Conservation (phyloP, 1,140 invertebrate species). For the Calycopis cecrops region DNA sequence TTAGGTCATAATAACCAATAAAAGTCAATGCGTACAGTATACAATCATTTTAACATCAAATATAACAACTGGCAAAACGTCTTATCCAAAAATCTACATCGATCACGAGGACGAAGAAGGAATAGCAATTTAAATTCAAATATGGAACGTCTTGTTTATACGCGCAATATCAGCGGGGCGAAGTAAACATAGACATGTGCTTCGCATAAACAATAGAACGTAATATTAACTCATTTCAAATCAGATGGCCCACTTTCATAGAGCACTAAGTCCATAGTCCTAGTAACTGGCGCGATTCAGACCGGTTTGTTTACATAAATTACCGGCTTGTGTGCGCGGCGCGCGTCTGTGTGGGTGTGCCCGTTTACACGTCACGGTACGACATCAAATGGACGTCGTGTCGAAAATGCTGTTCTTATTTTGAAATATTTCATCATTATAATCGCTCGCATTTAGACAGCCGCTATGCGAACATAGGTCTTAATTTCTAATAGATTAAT, state of each 20-base stretch:
- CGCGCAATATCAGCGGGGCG: background rate
- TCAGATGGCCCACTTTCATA: conserved; percentile 62
- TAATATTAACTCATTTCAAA: conserved; percentile 34
- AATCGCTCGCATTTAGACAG: too few relatives aligned
- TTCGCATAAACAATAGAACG: conserved; percentile 28
- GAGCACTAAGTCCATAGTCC: conserved; percentile 27
- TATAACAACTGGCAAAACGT: too few relatives aligned
- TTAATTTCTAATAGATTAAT: too few relatives aligned
- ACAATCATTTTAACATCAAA: too few relatives aligned
- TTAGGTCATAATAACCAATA: background rate
- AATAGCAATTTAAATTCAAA: too few relatives aligned
- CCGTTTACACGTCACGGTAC: conserved; percentile 30
- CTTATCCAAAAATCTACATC: too few relatives aligned
- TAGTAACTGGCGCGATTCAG: conserved; percentile 41
- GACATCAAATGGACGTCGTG: conserved; percentile 48
- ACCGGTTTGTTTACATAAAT: conserved; percentile 71
- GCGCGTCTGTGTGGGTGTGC: conserved; percentile 50
- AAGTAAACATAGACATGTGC: conserved; percentile 8
- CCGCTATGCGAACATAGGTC: too few relatives aligned
- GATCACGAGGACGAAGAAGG: too few relatives aligned
- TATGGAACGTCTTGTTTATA: background rate
- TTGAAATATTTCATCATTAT: background rate
- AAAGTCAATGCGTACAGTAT: background rate
- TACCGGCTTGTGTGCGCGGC: conserved; percentile 39
- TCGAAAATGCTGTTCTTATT: background rate